A percentile compares a stretch with the other conserved stretches of the same genome.
phyloP scores from a whole-genome alignment of 2,888 invertebrate species.

The Orthosia gothica region DNA sequence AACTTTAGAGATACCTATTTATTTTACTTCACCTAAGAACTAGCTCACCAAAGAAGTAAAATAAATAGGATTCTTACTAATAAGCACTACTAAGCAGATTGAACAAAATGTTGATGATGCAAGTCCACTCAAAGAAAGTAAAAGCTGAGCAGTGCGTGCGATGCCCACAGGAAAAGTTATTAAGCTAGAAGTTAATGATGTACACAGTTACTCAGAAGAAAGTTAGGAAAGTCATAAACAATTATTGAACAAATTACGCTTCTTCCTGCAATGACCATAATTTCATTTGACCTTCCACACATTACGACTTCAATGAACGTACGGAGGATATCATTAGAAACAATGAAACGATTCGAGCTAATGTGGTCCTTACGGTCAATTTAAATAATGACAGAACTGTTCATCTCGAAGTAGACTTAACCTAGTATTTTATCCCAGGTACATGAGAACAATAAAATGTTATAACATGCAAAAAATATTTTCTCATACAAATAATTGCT shows the following conservation, averaged over 20 bases:
- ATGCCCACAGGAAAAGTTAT: constrained; percentile 36
- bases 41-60: too few species aligned
- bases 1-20: background rate
- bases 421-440: constrained; percentile 36
- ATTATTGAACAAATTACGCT: constrained; percentile 58
- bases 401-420: constrained; percentile 36
- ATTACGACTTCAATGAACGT: constrained; percentile 33
- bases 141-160: constrained; percentile 27
- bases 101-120: background rate
- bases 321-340: constrained; percentile 57
- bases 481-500: constrained; percentile 77
- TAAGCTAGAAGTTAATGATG: constrained; percentile 39
- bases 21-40: background rate
- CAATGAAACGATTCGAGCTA: constrained; percentile 55
- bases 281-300: constrained; percentile 57
- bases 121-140: constrained; percentile 39
- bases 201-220: constrained; percentile 44
- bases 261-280: constrained; percentile 46
- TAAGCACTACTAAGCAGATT: background rate
- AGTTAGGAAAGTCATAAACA: constrained; percentile 55
- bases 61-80: too few species aligned
- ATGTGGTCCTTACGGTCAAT: constrained; percentile 55
- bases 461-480: constrained; percentile 65
- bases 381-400: constrained; percentile 53
- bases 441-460: constrained; percentile 59